phyloP scores from a whole-genome alignment of 2,113 vertebrate species.

The Sinosuthora webbiana region DNA sequence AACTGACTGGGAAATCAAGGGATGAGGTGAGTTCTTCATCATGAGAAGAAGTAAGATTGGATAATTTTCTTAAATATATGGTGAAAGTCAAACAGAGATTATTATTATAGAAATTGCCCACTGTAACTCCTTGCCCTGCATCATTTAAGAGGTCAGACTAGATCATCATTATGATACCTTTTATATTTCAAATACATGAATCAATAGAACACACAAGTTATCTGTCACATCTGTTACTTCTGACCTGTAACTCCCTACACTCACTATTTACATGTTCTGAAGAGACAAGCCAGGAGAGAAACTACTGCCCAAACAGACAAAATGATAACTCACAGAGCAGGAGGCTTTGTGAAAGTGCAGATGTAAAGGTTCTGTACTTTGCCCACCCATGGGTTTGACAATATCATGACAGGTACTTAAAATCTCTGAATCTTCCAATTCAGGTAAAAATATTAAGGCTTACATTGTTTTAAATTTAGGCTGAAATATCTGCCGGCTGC shows the following conservation, averaged over 20 bases:
- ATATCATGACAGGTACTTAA: not conserved
- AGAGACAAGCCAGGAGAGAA: not conserved
- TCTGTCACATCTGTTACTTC: not conserved
- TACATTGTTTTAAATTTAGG: not conserved
- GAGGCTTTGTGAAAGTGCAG: not conserved
- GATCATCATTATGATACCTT: not conserved
- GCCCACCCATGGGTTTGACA: not conserved
- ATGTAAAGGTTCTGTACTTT: not conserved
- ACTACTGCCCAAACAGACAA: not conserved
- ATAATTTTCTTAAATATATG: not conserved
- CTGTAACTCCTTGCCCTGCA: not conserved
- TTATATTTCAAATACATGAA: not conserved
- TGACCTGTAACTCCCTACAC: not conserved
- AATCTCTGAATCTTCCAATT: not conserved
- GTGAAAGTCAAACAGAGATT: not conserved
- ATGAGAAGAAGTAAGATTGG: not conserved
- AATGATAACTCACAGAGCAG: not conserved
- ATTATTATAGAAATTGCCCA: not conserved
- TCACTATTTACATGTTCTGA: not conserved
- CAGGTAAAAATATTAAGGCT: not conserved
- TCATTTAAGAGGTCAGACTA: not conserved
- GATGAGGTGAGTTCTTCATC: not conserved
- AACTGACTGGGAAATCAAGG: not conserved
- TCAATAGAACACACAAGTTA: not conserved
- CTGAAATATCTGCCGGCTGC: not conserved